Conservation (phyloP, 2,888 invertebrate species). For the Melikaiella ostensackeni region DNA sequence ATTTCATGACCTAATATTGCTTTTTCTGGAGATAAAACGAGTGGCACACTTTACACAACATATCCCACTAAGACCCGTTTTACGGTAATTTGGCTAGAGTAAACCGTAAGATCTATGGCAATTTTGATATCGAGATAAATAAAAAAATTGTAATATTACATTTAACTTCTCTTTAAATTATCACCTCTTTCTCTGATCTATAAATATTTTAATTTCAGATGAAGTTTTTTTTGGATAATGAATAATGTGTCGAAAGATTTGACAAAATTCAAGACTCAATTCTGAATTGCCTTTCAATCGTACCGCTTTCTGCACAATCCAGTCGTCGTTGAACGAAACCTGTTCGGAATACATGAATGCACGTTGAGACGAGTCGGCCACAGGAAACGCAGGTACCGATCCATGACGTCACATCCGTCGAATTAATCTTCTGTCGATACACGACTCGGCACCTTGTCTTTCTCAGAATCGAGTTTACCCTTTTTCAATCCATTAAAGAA, state of each 20-base stretch:
- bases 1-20: too few species aligned
- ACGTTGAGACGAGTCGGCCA: slow-evolving; percentile 45
- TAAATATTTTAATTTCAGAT: too few species aligned
- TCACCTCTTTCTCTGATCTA: too few species aligned
- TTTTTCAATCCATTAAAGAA: slow-evolving; percentile 42
- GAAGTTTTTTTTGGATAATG: neutral
- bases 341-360: slow-evolving; percentile 55
- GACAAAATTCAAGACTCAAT: neutral
- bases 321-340: slow-evolving; percentile 44
- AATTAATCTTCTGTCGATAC: slow-evolving; percentile 61
- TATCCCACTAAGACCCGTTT: too few species aligned
- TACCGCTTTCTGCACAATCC: slow-evolving; percentile 36
- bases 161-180: too few species aligned
- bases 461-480: slow-evolving; percentile 34
- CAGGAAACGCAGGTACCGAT: slow-evolving; percentile 64
- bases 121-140: too few species aligned
- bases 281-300: slow-evolving; percentile 13
- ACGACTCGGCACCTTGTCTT: slow-evolving; percentile 42
- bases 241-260: slow-evolving; percentile 10
- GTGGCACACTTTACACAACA: too few species aligned
- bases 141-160: too few species aligned
- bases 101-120: too few species aligned
- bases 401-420: slow-evolving; percentile 68
- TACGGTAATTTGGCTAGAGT: too few species aligned
- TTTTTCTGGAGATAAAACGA: too few species aligned